phyloP scores from a whole-genome alignment of 2,888 invertebrate genomes.

The Dryobota labecula region DNA sequence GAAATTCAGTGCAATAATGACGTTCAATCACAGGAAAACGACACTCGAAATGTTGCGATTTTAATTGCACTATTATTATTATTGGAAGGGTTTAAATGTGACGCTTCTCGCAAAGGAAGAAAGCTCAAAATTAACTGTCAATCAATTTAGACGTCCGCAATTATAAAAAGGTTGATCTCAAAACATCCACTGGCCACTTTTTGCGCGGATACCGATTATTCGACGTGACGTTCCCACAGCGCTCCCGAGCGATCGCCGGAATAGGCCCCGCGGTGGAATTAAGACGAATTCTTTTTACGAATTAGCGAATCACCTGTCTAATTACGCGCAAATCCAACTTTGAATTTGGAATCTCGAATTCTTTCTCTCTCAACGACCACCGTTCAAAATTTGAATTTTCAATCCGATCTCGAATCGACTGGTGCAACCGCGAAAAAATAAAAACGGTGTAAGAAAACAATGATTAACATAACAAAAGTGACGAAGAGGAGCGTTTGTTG shows the following conservation, averaged over 20 bases:
- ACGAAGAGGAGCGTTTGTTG: conserved; percentile 80
- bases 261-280: conserved; percentile 78
- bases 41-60: conserved; percentile 27
- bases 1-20: conserved; percentile 27
- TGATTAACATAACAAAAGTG: conserved; percentile 89
- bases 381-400: conserved; percentile 62
- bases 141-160: conserved; percentile 68
- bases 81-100: conserved; percentile 48
- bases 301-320: conserved; percentile 90
- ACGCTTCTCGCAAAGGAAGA: conserved; percentile 55
- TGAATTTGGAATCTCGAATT: conserved; percentile 75
- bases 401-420: conserved; percentile 57
- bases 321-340: conserved; percentile 82
- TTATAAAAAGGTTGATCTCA: conserved; percentile 77
- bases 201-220: conserved; percentile 86
- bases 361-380: conserved; percentile 52
- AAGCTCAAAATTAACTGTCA: conserved; percentile 69
- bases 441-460: conserved; percentile 72
- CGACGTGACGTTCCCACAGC: conserved; percentile 90
- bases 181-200: conserved; percentile 78
- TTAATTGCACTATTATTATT: conserved; percentile 35
- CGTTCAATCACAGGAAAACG: conserved; percentile 23
- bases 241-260: conserved; percentile 73
- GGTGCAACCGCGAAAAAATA: conserved; percentile 67
- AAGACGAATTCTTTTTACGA: conserved; percentile 86